Conservation (phyloP, 2,888 invertebrate genomes). For the Alentia gelatinosa region DNA sequence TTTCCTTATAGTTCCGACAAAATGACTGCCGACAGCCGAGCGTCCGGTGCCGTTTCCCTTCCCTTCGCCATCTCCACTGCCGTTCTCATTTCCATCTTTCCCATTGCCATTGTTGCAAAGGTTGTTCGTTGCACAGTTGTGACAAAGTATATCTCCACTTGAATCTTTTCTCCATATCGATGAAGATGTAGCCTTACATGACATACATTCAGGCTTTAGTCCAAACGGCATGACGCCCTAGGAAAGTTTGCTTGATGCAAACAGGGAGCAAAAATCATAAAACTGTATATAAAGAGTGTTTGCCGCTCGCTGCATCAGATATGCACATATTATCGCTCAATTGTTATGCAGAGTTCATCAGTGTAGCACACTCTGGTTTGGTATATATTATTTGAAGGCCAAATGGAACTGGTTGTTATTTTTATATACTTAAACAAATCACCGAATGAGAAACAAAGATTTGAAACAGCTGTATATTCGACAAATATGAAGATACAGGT, state of each 20-base stretch:
- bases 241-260: no score
- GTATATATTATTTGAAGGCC: no score
- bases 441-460: no score
- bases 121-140: constrained; percentile 83
- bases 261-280: not conserved
- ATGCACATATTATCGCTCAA: not conserved
- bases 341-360: not conserved
- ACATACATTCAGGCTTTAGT: constrained; percentile 11
- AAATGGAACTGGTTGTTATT: no score
- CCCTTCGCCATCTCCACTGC: constrained; percentile 28
- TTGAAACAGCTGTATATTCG: no score
- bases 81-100: constrained; percentile 2
- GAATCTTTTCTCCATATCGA: constrained; percentile 89
- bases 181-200: constrained; percentile 30
- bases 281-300: not conserved
- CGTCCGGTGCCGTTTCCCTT: constrained; percentile 64
- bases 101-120: constrained; percentile 11
- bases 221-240: constrained; percentile 30
- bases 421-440: no score
- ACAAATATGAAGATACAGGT: no score
- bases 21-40: constrained; percentile 54
- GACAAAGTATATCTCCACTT: constrained; percentile 87
- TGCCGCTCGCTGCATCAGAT: not conserved
- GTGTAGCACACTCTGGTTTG: no score
- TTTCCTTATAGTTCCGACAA: constrained; percentile 71